These are phyloP conservation scores for Apodemia zela DNA, from an alignment of 2,888 invertebrate species.

Conservation along the genomic window DNA sequence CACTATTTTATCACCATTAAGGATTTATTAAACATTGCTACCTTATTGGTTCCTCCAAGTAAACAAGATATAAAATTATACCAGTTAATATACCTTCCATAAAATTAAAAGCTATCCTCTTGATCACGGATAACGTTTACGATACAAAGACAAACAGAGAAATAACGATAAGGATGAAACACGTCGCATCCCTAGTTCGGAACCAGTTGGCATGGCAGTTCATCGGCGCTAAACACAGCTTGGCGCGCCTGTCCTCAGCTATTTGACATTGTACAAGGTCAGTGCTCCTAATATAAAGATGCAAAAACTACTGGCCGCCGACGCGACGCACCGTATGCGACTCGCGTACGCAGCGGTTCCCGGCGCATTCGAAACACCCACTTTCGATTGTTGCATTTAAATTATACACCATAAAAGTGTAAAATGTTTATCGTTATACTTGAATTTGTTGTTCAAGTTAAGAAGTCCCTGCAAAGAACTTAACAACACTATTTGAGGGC, in stretches of 20 bases:
- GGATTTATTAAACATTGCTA: too few relatives aligned
- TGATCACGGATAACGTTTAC: constrained; percentile 2
- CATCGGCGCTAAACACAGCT: constrained; percentile 37
- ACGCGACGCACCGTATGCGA: constrained; percentile 24
- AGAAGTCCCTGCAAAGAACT: background rate
- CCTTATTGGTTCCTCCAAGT: too few relatives aligned
- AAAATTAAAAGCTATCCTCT: constrained; percentile 1
- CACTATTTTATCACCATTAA: too few relatives aligned
- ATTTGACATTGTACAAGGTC: constrained; percentile 80
- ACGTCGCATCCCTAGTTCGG: constrained; percentile 40
- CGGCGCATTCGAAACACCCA: constrained; percentile 62
- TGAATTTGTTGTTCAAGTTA: background rate
- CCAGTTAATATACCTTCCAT: background rate
- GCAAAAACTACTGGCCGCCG: constrained; percentile 47
- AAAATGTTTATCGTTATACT: background rate
- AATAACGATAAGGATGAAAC: constrained; percentile 20
- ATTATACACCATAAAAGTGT: constrained; percentile 36
- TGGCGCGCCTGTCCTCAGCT: constrained; percentile 50
- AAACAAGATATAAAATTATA: too few relatives aligned
- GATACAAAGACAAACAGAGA: constrained; percentile 15
- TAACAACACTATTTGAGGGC: too few relatives aligned
- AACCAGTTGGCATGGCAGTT: constrained; percentile 36
- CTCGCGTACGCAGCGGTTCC: constrained; percentile 46
- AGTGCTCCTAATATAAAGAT: constrained; percentile 77
- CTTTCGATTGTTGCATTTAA: constrained; percentile 67